phyloP scores from a whole-genome alignment of 2,113 vertebrate species.

The Aix galericulata region DNA sequence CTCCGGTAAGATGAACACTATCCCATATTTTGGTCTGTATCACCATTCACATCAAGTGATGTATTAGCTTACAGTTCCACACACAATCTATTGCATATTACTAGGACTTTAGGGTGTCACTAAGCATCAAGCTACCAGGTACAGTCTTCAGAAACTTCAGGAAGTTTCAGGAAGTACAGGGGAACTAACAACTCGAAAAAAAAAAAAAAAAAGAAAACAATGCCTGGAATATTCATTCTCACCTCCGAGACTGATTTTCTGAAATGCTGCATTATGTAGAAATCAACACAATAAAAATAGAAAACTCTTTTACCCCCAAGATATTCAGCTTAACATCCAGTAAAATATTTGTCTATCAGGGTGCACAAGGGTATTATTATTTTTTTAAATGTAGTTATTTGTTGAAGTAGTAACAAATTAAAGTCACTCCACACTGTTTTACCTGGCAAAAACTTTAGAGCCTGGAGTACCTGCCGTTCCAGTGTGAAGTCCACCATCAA shows the following conservation, averaged over 20 bases:
- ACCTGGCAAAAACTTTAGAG: constrained; percentile 92
- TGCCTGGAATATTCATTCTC: background rate
- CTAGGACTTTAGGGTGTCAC: background rate
- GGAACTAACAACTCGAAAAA: background rate
- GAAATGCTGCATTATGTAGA: background rate
- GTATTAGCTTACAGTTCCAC: background rate
- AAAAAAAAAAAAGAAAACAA: rapidly evolving
- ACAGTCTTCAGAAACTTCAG: background rate
- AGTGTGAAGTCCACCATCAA: constrained; percentile 90
- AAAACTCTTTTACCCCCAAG: background rate
- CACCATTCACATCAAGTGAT: background rate
- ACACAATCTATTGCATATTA: background rate
- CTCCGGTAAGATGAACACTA: background rate
- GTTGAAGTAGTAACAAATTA: background rate
- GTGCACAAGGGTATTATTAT: background rate
- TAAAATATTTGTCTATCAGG: background rate
- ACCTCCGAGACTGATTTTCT: background rate
- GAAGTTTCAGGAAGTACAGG: background rate
- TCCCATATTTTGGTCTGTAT: background rate
- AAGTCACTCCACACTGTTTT: background rate
- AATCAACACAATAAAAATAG: background rate
- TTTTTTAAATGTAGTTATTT: background rate
- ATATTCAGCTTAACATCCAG: background rate
- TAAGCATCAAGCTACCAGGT: background rate
- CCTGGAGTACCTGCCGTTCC: constrained; percentile 84